A percentile compares a stretch with the other conserved stretches of the same genome.
These are phyloP conservation scores for Hydrochoerus hydrochaeris DNA, from an alignment of 2,113 vertebrate genomes.

Conservation along the genomic window DNA sequence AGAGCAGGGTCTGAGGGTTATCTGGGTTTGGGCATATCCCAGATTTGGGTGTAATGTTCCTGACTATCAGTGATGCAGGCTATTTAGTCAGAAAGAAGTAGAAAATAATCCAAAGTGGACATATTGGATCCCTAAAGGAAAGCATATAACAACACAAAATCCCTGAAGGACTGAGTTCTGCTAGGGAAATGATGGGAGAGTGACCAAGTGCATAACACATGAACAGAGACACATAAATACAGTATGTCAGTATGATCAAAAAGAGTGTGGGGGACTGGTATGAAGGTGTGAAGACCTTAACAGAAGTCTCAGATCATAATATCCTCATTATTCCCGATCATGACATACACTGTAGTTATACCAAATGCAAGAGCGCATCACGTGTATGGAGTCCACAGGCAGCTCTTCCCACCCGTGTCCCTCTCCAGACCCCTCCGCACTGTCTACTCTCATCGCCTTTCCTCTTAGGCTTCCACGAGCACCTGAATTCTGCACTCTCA, in stretches of 20 bases:
- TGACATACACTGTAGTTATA: no score
- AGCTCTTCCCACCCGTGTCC: background rate
- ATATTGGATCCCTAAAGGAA: background rate
- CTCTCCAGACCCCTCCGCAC: background rate
- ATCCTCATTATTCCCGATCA: no score
- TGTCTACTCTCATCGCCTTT: no score
- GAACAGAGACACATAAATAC: background rate
- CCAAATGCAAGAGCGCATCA: background rate
- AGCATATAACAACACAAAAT: background rate
- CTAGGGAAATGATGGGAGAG: background rate
- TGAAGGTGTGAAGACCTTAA: no score
- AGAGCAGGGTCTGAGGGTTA: background rate
- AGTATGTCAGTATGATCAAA: background rate
- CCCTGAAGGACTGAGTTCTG: no score
- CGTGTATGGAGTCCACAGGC: background rate
- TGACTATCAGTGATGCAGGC: no score
- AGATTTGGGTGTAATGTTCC: background rate
- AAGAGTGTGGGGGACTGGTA: background rate
- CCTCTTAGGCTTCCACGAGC: no score
- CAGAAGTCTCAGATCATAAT: no score
- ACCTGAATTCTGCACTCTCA: no score
- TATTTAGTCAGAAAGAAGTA: background rate
- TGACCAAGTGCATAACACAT: background rate
- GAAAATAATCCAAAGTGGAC: background rate
- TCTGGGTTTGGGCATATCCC: no score